Conservation (phyloP, 2,888 invertebrate genomes). For the Neoaliturus tenellus region DNA sequence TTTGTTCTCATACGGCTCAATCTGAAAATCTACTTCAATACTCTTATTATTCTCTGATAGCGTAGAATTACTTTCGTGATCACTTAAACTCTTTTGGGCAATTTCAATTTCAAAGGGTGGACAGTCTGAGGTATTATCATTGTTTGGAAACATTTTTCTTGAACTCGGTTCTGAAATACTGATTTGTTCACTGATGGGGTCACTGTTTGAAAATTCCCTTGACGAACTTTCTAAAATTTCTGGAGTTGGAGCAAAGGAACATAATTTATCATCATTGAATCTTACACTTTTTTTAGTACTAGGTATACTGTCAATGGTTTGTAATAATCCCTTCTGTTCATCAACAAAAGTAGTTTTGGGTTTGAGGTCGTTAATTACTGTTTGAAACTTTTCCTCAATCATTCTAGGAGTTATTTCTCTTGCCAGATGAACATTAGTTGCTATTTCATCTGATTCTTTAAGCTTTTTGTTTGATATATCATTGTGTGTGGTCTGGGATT, state of each 20-base stretch:
- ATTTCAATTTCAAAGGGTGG: not conserved
- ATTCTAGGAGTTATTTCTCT: no score
- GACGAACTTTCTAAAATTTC: not conserved
- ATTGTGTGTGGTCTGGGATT: no score
- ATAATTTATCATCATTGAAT: conserved; percentile 30
- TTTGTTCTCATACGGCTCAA: conserved; percentile 2
- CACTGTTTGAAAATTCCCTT: not conserved
- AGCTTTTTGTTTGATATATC: no score
- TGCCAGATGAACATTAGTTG: no score
- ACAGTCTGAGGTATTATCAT: not conserved
- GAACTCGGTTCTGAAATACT: no score
- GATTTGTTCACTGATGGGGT: not conserved
- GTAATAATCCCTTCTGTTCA: not conserved
- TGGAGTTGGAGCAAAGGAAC: conserved; percentile 24
- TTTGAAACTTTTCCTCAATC: no score
- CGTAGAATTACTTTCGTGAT: not conserved
- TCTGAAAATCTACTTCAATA: not conserved
- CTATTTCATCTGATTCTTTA: no score
- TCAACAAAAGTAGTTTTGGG: not conserved
- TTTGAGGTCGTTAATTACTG: not conserved
- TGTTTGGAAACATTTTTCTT: no score
- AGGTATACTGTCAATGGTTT: not conserved
- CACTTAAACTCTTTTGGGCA: not conserved
- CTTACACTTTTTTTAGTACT: not conserved
- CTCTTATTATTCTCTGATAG: not conserved